A percentile compares a stretch with the other conserved stretches of the same genome.
Conservation (phyloP, 2,888 invertebrate genomes). For the Thalpophila matura region DNA sequence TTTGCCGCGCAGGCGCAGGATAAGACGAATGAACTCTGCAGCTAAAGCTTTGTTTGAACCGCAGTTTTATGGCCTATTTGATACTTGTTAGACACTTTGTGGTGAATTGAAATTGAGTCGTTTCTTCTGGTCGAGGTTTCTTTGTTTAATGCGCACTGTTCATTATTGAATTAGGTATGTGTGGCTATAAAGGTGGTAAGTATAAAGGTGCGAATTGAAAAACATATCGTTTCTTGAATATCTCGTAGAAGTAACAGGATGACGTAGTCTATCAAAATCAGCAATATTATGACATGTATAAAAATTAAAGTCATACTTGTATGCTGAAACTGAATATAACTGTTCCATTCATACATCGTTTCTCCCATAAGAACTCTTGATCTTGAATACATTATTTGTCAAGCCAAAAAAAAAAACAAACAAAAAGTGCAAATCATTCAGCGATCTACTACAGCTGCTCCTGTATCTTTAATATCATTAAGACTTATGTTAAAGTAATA, state of each 20-base stretch:
- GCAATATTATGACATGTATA: too few relatives aligned
- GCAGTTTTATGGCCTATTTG: constrained; percentile 51
- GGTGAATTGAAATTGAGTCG: constrained; percentile 43
- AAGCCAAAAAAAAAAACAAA: neutral
- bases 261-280: too few relatives aligned
- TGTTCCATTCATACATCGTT: neutral
- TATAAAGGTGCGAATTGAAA: too few relatives aligned
- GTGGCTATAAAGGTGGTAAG: neutral
- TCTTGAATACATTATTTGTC: neutral
- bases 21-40: constrained; percentile 62
- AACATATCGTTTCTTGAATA: too few relatives aligned
- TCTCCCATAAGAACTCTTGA: neutral
- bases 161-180: neutral
- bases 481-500: constrained; percentile 7
- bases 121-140: constrained; percentile 9
- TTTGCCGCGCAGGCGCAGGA: constrained; percentile 58
- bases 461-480: constrained; percentile 31
- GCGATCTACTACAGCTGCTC: constrained; percentile 14
- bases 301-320: too few relatives aligned
- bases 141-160: constrained; percentile 1
- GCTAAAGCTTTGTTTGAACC: constrained; percentile 52
- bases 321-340: too few relatives aligned
- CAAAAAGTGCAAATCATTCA: constrained; percentile 15
- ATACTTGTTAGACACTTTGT: constrained; percentile 54
- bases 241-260: too few relatives aligned